Conservation (phyloP, 37 sponge, comb jelly and placozoan species). For the Chondrosia reniformis region DNA sequence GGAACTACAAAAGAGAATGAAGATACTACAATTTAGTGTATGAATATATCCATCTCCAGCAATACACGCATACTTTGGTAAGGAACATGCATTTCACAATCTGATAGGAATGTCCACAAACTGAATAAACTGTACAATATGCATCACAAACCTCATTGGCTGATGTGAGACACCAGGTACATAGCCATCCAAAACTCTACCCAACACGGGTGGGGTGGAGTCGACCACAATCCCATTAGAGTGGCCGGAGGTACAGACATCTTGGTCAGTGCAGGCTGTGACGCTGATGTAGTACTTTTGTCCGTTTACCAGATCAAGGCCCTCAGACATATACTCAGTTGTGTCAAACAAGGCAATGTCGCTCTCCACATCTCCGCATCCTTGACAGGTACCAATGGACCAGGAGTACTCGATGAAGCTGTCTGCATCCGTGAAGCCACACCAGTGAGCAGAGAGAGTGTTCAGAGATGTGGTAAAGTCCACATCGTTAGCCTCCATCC, state of each 20-base stretch:
- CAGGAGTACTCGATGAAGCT: constrained; percentile 39
- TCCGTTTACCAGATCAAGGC: constrained; percentile 44
- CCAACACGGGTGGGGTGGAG: constrained; percentile 48
- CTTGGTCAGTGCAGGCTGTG: constrained; percentile 43
- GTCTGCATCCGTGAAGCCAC: constrained; percentile 54
- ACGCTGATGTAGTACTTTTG: constrained; percentile 61
- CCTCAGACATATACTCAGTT: constrained; percentile 13
- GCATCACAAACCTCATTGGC: too few species aligned
- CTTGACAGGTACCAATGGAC: constrained; percentile 56
- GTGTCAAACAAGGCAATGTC: constrained; percentile 28
- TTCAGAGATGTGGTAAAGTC: constrained; percentile 49
- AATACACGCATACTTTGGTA: too few species aligned
- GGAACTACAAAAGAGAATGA: too few species aligned
- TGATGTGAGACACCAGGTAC: too few species aligned
- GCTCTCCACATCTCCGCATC: constrained; percentile 47
- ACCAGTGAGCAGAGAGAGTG: constrained; percentile 53
- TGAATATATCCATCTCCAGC: too few species aligned
- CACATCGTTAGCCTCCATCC: constrained; percentile 31
- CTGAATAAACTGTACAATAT: too few species aligned
- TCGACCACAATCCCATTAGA: constrained; percentile 79
- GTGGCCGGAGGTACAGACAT: constrained; percentile 28
- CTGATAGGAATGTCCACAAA: too few species aligned
- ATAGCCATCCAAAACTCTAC: constrained; percentile 41
- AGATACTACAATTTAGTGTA: too few species aligned
- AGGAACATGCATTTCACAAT: too few species aligned